Conservation (phyloP, 1,140 invertebrate species). For the Nilaparvata lugens region DNA sequence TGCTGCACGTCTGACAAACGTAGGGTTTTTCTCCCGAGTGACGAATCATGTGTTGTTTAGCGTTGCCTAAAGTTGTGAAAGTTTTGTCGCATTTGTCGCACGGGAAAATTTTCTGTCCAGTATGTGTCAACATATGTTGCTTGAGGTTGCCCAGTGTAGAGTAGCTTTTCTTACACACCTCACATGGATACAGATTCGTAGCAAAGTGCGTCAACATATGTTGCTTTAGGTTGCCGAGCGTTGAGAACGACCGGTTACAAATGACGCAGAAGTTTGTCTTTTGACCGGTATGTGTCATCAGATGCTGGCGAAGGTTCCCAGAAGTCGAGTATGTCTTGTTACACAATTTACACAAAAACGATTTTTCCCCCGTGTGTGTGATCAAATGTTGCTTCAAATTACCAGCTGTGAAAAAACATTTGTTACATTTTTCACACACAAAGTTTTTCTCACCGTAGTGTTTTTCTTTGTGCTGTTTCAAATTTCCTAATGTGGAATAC, state of each 20-base stretch:
- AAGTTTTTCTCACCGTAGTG: not conserved
- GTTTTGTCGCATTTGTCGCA: slow-evolving; percentile 42
- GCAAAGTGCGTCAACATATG: slow-evolving; percentile 65
- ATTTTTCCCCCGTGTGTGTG: slow-evolving; percentile 59
- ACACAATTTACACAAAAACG: slow-evolving; percentile 38
- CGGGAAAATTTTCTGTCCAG: slow-evolving; percentile 47
- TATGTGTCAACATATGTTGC: slow-evolving; percentile 47
- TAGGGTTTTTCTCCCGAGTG: slow-evolving; percentile 39
- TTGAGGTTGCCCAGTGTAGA: not conserved
- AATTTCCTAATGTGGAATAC: slow-evolving; percentile 1
- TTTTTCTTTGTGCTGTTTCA: slow-evolving; percentile 1
- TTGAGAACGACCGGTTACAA: slow-evolving; percentile 11
- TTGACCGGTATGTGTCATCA: slow-evolving; percentile 14
- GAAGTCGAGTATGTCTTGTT: too few species aligned
- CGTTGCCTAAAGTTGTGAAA: slow-evolving; percentile 29
- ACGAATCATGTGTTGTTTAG: slow-evolving; percentile 35
- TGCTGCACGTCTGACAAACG: slow-evolving; percentile 46
- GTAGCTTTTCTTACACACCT: slow-evolving; percentile 33
- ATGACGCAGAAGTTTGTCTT: slow-evolving; percentile 11
- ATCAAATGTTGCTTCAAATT: slow-evolving; percentile 57
- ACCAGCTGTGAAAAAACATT: slow-evolving; percentile 28
- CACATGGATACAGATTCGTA: slow-evolving; percentile 37
- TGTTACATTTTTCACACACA: not conserved
- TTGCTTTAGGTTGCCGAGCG: slow-evolving; percentile 55
- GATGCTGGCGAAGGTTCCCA: not conserved